Base-by-base conservation (phyloP, 2,113 vertebrate species). In the Anoura caudifer region DNA sequence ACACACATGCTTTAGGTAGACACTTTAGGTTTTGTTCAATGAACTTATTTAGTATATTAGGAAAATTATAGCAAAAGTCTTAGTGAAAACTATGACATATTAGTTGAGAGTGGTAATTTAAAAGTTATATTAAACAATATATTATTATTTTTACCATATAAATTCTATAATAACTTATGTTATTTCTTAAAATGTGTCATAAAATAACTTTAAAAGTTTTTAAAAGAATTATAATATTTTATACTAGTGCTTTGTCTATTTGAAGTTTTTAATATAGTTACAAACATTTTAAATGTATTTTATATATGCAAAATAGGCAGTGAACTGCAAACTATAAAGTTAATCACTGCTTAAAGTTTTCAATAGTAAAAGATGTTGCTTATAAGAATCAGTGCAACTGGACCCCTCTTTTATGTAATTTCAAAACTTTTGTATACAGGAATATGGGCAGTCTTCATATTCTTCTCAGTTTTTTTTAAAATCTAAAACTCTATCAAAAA, bases 91-190 rank as follows among this genome's bases (percentile, higher is more conserved):
- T 77, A n/a, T 41, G 45, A 85, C 15, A 80, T 26, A 6, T 38
- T 70, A 79, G 36, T 50, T 70, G 79, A 77, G 33, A 17, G 19
- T 54, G 16, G 10, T 81, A 36, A 52, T 84, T 8, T 70, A 75
- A 47, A 26, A 75, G 72, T 15, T 47, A 75, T 33, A 45, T 85
- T 77, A 36, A 26, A 85, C 8, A 20, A 2, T 13, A n/a, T 20
- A 87, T 65, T 88, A 80, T 75, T 87, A 84, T 81, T 86, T 95
- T 93, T 90, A 19, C 3, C 45, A 90, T 33, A 75, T 86, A 77
- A 91, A 91, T 33, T 70, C 91, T 41, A 22, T 45, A 38, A 43
- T 65, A 33, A 92, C 65, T 92, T 72, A 84, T 59, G 15, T 31
- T 85, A 56, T 54, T 82, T 50, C 31, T 41, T 76, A 92, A 76